Evolutionary conservation across 2,113 vertebrate genomes (phyloP).

Genomic region (Heterochromis multidens): DNA sequence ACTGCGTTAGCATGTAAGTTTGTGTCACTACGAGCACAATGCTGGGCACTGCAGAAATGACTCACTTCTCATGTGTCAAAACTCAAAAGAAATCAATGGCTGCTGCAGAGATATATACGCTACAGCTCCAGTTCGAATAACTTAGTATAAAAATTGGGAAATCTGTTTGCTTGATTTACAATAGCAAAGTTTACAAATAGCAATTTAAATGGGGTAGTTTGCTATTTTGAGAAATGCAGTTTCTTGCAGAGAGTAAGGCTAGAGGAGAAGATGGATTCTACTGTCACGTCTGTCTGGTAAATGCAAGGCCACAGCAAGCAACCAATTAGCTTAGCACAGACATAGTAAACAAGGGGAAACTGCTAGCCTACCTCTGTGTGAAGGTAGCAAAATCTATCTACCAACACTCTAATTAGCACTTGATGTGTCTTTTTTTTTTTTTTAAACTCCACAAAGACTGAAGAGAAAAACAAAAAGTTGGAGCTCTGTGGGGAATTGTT

Average conservation of each 20-base stretch:
- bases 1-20: neutral
- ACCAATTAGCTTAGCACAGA: neutral
- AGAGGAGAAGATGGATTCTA: neutral
- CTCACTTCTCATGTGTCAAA: neutral
- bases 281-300: neutral
- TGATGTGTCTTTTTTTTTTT: neutral
- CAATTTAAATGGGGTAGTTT: neutral
- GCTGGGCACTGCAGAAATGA: constrained; percentile 1
- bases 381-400: neutral
- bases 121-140: neutral
- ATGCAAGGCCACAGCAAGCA: neutral
- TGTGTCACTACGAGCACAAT: neutral
- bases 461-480: neutral
- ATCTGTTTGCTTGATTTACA: neutral
- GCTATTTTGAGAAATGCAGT: neutral
- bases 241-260: neutral
- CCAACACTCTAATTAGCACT: neutral
- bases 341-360: neutral
- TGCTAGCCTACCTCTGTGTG: neutral
- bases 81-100: neutral
- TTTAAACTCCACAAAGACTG: neutral
- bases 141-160: neutral
- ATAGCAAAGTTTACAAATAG: neutral
- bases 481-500: neutral
- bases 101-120: neutral